A percentile compares a stretch with the other conserved stretches of the same genome.
phyloP scores from a whole-genome alignment of 2,113 vertebrate species.

The Dromiciops gliroides region DNA sequence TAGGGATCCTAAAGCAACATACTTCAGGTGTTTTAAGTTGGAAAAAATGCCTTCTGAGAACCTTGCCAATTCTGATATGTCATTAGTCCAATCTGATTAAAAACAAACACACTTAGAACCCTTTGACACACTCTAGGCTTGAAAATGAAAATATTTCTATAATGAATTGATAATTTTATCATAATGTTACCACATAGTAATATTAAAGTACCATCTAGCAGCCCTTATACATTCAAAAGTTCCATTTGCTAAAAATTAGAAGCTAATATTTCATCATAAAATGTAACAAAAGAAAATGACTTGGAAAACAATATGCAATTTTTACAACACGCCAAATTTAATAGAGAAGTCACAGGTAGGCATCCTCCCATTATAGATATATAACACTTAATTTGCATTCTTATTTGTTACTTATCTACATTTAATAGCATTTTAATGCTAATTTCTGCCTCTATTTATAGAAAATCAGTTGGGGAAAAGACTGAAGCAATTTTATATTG shows the following conservation, averaged over 20 bases:
- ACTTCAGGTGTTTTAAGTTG: not conserved
- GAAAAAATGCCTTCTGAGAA: not conserved
- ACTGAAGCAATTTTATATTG: conserved; percentile 42
- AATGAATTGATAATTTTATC: not conserved
- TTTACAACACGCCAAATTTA: conserved; percentile 20
- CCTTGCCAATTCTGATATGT: not conserved
- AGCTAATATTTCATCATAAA: conserved; percentile 37
- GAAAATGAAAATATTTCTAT: conserved; percentile 18
- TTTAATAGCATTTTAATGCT: conserved; percentile 59
- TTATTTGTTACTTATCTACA: conserved; percentile 55
- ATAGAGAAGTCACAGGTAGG: conserved; percentile 31
- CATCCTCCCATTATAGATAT: conserved; percentile 43
- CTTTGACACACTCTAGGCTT: not conserved
- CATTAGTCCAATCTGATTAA: not conserved
- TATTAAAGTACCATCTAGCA: not conserved
- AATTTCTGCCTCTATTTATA: conserved; percentile 50
- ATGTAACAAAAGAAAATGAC: conserved; percentile 5
- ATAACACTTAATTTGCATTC: conserved; percentile 61
- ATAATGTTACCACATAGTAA: not conserved
- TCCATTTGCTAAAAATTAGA: conserved; percentile 35
- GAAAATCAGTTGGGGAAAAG: conserved; percentile 34
- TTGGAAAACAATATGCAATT: not conserved
- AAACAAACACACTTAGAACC: not conserved
- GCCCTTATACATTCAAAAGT: not conserved
- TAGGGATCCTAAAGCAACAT: not conserved